Evolutionary conservation across 2,888 invertebrate species (phyloP).

Genomic region (Stenotaenia linearis): DNA sequence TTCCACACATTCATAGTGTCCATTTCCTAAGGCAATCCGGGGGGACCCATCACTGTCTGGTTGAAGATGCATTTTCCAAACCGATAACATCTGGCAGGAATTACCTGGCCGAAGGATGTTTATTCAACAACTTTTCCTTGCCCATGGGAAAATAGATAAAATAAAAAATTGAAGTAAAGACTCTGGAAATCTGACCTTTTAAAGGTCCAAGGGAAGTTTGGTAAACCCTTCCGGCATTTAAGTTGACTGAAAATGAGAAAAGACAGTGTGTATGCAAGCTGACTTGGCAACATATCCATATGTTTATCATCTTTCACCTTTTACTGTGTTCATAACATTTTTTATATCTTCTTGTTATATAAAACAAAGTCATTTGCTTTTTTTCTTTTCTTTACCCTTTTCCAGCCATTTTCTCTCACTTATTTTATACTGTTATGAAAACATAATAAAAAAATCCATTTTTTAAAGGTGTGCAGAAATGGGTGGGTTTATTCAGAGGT

Average conservation of each 20-base stretch:
- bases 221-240: not conserved
- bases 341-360: not conserved
- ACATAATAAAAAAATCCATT: not conserved
- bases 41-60: not conserved
- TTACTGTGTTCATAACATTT: not conserved
- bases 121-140: slow-evolving; percentile 14
- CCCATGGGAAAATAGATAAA: not conserved
- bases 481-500: not conserved
- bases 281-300: not conserved
- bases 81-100: slow-evolving; percentile 17
- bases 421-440: not conserved
- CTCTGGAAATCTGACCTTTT: not conserved
- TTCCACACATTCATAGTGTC: not conserved
- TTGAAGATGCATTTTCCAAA: not conserved
- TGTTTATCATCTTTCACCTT: slow-evolving; percentile 7
- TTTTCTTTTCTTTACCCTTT: not conserved
- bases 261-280: not conserved
- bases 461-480: not conserved
- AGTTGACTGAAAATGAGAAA: not conserved
- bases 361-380: not conserved
- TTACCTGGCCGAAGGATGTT: slow-evolving; percentile 14
- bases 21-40: not conserved
- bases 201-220: not conserved
- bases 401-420: not conserved
- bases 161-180: not conserved